These are phyloP conservation scores for Orbicella faveolata DNA, from an alignment of 64 coral and sea anemone genomes.

Conservation along the genomic window DNA sequence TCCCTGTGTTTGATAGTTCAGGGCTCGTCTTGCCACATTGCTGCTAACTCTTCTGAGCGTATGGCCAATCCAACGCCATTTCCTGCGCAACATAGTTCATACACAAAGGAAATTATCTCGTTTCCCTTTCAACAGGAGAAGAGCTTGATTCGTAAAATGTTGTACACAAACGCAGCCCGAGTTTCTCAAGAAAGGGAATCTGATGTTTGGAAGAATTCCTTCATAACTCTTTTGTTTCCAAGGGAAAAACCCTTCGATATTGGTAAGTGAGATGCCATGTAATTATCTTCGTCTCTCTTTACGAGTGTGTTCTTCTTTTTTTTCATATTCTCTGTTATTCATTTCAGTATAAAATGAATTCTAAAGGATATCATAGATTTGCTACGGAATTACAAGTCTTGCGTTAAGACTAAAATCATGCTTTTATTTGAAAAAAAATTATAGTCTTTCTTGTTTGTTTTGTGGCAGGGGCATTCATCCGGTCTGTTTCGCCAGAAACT, in stretches of 20 bases:
- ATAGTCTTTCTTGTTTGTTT: too few species aligned
- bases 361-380: not conserved
- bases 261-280: not conserved
- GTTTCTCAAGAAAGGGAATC: conserved; percentile 8
- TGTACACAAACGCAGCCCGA: conserved; percentile 47
- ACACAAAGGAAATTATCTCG: not conserved
- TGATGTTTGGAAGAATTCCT: conserved; percentile 46
- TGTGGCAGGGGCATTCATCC: too few species aligned
- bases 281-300: not conserved
- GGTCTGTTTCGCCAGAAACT: not conserved
- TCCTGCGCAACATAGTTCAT: too few species aligned
- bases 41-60: too few species aligned
- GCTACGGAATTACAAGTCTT: too few species aligned
- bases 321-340: not conserved
- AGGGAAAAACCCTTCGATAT: not conserved
- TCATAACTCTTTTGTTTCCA: conserved; percentile 35
- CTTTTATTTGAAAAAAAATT: too few species aligned
- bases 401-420: too few species aligned
- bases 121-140: conserved; percentile 21
- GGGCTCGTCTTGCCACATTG: too few species aligned
- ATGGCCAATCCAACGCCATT: too few species aligned
- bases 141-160: conserved; percentile 42
- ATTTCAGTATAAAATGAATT: not conserved
- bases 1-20: too few species aligned
- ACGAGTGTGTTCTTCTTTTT: not conserved